Evolutionary conservation across 2,888 invertebrate genomes (phyloP), one percentile per base, ranked within the genome.

Genomic region (Tribolium freemani): DNA sequence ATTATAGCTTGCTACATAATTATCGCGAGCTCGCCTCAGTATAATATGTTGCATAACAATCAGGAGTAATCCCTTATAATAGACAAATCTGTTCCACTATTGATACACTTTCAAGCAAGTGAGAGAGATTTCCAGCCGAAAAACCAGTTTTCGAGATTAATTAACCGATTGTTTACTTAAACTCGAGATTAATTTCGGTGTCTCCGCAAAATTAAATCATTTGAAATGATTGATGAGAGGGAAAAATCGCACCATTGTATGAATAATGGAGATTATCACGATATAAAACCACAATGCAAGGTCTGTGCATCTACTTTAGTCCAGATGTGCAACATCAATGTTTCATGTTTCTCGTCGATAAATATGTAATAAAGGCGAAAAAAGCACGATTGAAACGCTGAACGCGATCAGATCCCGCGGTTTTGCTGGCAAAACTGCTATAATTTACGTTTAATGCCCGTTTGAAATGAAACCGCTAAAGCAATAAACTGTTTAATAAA

Each of bases 291-390:
- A 26, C 26, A 26, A 26, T 26, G 1, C 26, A 26, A 26, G 26
- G 26, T 3, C 8, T 38, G 38, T 45, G 44, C 45, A 45, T 30
- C 31, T 16, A 58, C 30, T 46, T 46, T 26, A 21, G n/a, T 46
- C 46, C 60, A 58, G 60, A 60, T 63, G 63, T 51, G 50, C 30
- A 50, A 21, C 51, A 50, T 63, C 46, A 60, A 46, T 60, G 46
- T 60, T 63, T 51, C 63, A 63, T 63, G 9, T 63, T 51, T 26
- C 5, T 10, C 31, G 5, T 9, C 38, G 51, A 48, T 63, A 63
- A 63, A 63, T 63, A 63, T 63, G 31, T 30, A 63, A 63, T 63
- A 63, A 63, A 63, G 10, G 8, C 9, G 9, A 50, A 63, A 63
- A 63, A 31, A 10, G n/a, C 21, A 5, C 48, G 48, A 48, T 45